phyloP scores from a whole-genome alignment of 2,888 invertebrate genomes.

The Frankliniella fusca region DNA sequence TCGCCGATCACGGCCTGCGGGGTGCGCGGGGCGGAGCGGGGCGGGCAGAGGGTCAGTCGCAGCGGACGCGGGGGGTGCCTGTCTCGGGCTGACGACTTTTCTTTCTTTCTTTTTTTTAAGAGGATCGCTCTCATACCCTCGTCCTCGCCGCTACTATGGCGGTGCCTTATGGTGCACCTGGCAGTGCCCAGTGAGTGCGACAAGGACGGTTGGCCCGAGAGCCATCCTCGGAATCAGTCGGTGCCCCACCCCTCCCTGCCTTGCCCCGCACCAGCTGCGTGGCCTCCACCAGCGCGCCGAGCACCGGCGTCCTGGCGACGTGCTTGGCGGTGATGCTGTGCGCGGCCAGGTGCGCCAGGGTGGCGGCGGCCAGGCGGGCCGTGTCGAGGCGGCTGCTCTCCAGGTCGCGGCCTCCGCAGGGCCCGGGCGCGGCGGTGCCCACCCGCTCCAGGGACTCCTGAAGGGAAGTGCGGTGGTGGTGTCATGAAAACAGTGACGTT shows the following conservation, averaged over 20 bases:
- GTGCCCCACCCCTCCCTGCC: too few species aligned
- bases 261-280: not conserved
- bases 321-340: not conserved
- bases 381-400: not conserved
- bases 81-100: too few species aligned
- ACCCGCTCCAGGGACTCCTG: not conserved
- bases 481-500: too few species aligned
- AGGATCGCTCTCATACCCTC: too few species aligned
- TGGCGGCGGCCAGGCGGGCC: not conserved
- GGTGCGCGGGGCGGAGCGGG: not conserved
- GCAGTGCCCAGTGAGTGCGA: too few species aligned
- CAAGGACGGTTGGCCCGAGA: too few species aligned
- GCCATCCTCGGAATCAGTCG: too few species aligned
- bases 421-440: not conserved
- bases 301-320: not conserved
- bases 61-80: not conserved
- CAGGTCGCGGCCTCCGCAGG: not conserved
- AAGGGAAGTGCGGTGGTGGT: not conserved
- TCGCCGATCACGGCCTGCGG: constrained; percentile 13
- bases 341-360: constrained; percentile 3
- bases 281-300: not conserved
- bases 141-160: too few species aligned
- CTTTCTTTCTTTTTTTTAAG: too few species aligned
- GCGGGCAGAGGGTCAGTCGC: not conserved
- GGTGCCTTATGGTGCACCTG: too few species aligned